Evolutionary conservation across 1,140 invertebrate genomes (phyloP).

Genomic region (Drosophila nebulosa): DNA sequence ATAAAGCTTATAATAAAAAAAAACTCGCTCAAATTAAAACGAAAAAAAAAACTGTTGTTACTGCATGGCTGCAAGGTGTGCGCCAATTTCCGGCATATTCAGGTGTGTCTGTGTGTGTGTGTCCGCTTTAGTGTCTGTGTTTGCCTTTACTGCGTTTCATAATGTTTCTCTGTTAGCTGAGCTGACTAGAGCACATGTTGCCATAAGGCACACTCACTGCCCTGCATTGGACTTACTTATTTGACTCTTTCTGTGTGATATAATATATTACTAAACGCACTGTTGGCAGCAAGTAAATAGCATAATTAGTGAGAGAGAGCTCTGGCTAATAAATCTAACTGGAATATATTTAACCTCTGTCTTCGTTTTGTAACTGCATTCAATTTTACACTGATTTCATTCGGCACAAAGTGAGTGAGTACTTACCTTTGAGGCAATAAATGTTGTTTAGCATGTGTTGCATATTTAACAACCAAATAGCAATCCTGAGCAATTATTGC

Average conservation of each 20-base stretch:
- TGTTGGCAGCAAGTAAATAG: too few species aligned
- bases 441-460: slow-evolving; percentile 45
- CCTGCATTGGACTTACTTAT: slow-evolving; percentile 32
- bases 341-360: neutral
- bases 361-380: neutral
- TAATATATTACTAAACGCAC: neutral
- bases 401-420: neutral
- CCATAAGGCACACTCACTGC: slow-evolving; percentile 25
- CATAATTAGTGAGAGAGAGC: too few species aligned
- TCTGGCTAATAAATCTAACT: neutral
- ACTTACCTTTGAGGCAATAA: slow-evolving; percentile 26
- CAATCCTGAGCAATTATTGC: slow-evolving; percentile 53
- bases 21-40: neutral
- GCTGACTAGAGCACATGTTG: slow-evolving; percentile 47
- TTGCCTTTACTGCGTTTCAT: slow-evolving; percentile 12
- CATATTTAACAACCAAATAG: slow-evolving; percentile 61
- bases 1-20: slow-evolving; percentile 48
- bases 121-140: neutral
- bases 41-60: slow-evolving; percentile 41
- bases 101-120: slow-evolving; percentile 31
- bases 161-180: slow-evolving; percentile 20
- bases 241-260: neutral
- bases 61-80: slow-evolving; percentile 74
- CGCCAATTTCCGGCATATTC: slow-evolving; percentile 72
- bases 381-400: slow-evolving; percentile 28